These are phyloP conservation scores for Aphaenogaster rudis DNA, from an alignment of 1,140 invertebrate genomes.

Conservation along the genomic window DNA sequence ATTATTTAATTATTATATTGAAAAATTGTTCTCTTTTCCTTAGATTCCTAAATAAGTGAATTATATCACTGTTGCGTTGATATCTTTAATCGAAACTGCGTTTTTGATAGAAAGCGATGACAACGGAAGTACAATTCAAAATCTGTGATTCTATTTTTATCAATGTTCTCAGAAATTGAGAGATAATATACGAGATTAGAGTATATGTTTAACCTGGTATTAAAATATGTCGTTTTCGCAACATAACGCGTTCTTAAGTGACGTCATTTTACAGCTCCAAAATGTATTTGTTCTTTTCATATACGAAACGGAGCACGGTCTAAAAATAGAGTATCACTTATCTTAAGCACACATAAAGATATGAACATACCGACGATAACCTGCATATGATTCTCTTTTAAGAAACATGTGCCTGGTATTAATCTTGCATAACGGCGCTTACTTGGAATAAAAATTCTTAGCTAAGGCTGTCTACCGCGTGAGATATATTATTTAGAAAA, in stretches of 20 bases:
- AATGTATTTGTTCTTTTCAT: constrained; percentile 11
- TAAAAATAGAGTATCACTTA: constrained; percentile 48
- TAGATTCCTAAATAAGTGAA: background rate
- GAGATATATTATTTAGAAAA: background rate
- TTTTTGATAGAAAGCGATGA: background rate
- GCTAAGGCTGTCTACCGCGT: background rate
- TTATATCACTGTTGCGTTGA: background rate
- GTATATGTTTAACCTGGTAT: background rate
- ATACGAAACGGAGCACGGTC: background rate
- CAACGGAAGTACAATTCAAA: background rate
- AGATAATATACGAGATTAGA: background rate
- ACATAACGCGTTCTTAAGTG: background rate
- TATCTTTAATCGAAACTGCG: background rate
- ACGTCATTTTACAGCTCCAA: constrained; percentile 1
- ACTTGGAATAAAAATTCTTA: background rate
- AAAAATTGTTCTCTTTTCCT: background rate
- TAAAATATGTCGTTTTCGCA: background rate
- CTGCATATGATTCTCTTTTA: constrained; percentile 39
- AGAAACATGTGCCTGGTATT: background rate
- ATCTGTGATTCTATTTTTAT: constrained; percentile 2
- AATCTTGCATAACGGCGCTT: constrained; percentile 12
- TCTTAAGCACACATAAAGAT: constrained; percentile 35
- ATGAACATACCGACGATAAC: constrained; percentile 25
- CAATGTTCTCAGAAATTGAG: background rate
- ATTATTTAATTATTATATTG: background rate